These are phyloP conservation scores for Euzetes globulus DNA, from an alignment of 2,888 invertebrate genomes.

Conservation along the genomic window DNA sequence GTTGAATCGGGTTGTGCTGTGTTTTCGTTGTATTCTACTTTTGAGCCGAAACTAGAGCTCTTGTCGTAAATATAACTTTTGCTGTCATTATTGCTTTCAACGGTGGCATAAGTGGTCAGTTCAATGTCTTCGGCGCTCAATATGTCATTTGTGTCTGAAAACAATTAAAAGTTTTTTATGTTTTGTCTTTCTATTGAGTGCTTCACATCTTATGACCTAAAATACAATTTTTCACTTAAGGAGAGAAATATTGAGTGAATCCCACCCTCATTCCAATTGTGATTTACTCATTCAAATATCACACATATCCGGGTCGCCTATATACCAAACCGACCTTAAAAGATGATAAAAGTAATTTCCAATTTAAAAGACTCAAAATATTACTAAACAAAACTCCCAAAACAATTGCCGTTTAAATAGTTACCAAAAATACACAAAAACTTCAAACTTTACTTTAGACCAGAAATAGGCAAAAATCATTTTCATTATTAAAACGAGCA, in stretches of 20 bases:
- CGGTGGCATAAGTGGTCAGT: background rate
- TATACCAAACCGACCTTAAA: slow-evolving; percentile 10
- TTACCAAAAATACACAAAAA: background rate
- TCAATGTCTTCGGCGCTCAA: background rate
- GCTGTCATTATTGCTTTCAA: background rate
- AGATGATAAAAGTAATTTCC: slow-evolving; percentile 9
- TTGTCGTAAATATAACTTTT: background rate
- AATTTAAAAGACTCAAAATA: background rate
- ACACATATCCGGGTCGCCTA: slow-evolving; percentile 23
- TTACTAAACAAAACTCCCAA: background rate
- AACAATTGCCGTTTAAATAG: background rate
- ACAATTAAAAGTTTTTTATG: background rate
- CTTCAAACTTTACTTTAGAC: too few species aligned
- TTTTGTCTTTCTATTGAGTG: background rate
- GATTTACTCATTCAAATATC: background rate
- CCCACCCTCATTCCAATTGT: background rate
- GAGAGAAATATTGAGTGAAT: background rate
- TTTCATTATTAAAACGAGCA: too few species aligned
- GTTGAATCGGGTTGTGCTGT: background rate
- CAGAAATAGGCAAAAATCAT: too few species aligned
- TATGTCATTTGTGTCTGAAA: background rate
- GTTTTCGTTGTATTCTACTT: background rate
- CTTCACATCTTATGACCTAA: background rate
- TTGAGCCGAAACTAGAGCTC: background rate
- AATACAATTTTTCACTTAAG: background rate